Conservation (phyloP, 2,797 vertebrate genomes). For the Pantherophis alleghaniensis region DNA sequence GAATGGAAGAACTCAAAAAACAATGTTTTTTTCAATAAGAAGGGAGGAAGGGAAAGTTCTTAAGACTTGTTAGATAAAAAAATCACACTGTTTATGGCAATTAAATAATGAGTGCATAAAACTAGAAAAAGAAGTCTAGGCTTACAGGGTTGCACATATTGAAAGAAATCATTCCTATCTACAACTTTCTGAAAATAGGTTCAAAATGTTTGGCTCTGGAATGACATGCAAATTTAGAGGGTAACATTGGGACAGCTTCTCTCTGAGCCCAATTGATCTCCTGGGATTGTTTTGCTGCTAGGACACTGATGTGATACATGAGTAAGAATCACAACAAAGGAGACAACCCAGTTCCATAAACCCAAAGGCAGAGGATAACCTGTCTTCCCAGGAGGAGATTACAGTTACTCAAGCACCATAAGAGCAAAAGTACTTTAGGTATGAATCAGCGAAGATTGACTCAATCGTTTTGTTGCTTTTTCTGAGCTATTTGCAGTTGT, state of each 20-base stretch:
- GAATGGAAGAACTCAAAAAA: constrained; percentile 10
- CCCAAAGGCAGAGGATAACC: not conserved
- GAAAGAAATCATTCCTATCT: not conserved
- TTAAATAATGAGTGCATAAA: not conserved
- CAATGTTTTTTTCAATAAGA: constrained; percentile 16
- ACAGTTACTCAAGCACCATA: not conserved
- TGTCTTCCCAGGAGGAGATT: not conserved
- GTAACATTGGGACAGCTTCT: not conserved
- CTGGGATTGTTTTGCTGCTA: not conserved
- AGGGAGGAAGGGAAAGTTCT: not conserved
- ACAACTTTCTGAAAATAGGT: not conserved
- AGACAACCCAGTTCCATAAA: not conserved
- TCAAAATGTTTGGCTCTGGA: not conserved
- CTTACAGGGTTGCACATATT: not conserved
- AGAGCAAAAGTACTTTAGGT: not conserved
- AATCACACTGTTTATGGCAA: not conserved
- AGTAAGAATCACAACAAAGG: not conserved
- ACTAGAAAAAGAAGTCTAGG: not conserved
- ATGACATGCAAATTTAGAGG: not conserved
- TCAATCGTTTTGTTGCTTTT: not conserved
- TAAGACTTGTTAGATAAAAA: not conserved
- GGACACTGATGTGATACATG: not conserved
- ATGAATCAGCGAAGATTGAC: not conserved
- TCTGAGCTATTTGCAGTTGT: not conserved
- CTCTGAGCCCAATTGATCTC: not conserved